A percentile compares a stretch with the other conserved stretches of the same genome.
These are phyloP conservation scores for Zhengitettix transpicula DNA, from an alignment of 2,888 invertebrate genomes.

Conservation along the genomic window DNA sequence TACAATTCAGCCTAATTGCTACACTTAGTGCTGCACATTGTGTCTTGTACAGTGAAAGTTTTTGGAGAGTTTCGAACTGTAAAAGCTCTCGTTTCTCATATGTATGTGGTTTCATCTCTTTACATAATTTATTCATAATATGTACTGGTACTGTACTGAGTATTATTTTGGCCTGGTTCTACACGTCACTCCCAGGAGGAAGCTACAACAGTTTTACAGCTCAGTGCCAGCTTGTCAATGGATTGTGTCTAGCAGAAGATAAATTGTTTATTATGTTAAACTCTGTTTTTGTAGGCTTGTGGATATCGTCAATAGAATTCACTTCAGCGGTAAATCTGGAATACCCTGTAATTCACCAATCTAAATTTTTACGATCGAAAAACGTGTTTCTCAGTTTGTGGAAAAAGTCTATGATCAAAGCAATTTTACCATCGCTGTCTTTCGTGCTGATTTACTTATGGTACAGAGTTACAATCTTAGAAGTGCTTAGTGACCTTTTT, in stretches of 20 bases:
- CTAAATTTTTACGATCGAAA: conserved; percentile 49
- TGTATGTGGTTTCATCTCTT: too few species aligned
- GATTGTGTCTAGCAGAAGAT: conserved; percentile 43
- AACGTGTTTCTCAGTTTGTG: conserved; percentile 37
- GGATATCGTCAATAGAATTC: conserved; percentile 39
- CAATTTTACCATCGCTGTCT: conserved; percentile 43
- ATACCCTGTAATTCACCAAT: conserved; percentile 54
- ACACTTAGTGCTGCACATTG: too few species aligned
- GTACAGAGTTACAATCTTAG: conserved; percentile 37
- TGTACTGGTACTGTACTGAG: too few species aligned
- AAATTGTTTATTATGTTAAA: conserved; percentile 48
- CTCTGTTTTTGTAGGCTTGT: conserved; percentile 50
- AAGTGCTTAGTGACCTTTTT: conserved; percentile 33
- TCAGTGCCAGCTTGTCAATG: conserved; percentile 23
- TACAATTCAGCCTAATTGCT: too few species aligned
- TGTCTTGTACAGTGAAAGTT: too few species aligned
- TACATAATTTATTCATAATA: too few species aligned
- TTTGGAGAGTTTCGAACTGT: too few species aligned
- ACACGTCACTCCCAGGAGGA: conserved; percentile 44
- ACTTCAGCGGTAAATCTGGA: conserved; percentile 37
- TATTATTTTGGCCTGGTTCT: conserved; percentile 34
- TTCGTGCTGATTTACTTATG: conserved; percentile 44
- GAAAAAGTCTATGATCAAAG: conserved; percentile 37
- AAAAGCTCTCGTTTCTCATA: too few species aligned
- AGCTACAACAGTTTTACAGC: conserved; percentile 36